Evolutionary conservation across 2,113 vertebrate species (phyloP), one percentile per base, ranked within the genome.

Genomic region (Harpagus bidentatus): DNA sequence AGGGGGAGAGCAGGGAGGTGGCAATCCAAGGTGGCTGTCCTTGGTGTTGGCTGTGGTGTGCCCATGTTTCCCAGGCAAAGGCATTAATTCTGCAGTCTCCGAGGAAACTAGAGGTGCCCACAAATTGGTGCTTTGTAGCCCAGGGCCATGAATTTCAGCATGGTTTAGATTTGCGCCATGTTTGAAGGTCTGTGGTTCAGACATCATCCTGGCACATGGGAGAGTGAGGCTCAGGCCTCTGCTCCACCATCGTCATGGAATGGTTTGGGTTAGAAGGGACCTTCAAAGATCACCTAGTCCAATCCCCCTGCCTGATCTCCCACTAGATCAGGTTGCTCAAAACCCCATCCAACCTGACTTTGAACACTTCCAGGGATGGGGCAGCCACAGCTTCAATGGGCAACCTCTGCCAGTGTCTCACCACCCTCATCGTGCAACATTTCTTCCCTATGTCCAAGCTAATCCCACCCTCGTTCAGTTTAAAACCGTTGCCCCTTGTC

Each of bases 381-480:
- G 25, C 38, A 67, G 1, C 59, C 25, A 34, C 42, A 65, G 32
- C 29, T 61, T 50, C 66, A 13, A 8, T 23, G 28, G 40, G 23
- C 22, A n/a, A 2, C 40, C 58, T 80, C 10, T 28, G 34, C 48
- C 76, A 72, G 10, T 3, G 43, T 2, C 43, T 66, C 50, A 15
- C 20, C 50, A 17, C 25, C 11, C 25, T 36, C n/a, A 21, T 4
- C 0, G 2, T 48, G 25, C 1, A 53, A 34, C 18, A 16, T 42
- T 59, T 48, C 40, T 43, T 47, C 40, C 65, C 3, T 6, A 8
- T 25, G 50, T 50, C 36, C 36, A 18, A 10, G 32, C 69, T 28
- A 28, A 81, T 0, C 26, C 36, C 9, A 31, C 16, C 4, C 23
- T 31, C 0, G 0, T 32, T 52, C 42, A 42, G 29, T 48, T 48